phyloP scores from a whole-genome alignment of 2,888 invertebrate species.

The Molanna angustata region DNA sequence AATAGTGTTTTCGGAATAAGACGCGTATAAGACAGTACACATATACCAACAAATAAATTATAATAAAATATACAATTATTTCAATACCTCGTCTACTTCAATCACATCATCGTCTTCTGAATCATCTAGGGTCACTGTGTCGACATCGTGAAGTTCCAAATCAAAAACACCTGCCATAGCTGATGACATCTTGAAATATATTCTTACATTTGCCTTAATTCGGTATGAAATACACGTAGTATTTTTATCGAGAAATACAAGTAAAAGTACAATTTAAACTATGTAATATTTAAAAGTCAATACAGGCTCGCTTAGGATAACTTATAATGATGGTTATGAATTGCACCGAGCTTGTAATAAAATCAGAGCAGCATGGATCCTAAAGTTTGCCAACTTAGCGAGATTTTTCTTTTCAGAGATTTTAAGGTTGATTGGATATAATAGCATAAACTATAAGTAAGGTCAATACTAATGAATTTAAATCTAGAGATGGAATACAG shows the following conservation, averaged over 20 bases:
- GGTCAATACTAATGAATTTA: too few relatives aligned
- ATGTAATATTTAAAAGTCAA: conserved; percentile 12
- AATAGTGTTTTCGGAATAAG: conserved; percentile 1
- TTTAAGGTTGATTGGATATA: too few relatives aligned
- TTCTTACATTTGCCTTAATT: conserved; percentile 23
- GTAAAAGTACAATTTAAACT: conserved; percentile 9
- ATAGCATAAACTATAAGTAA: too few relatives aligned
- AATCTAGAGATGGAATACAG: too few relatives aligned
- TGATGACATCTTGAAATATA: conserved; percentile 46
- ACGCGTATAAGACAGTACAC: neutral
- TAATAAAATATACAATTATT: neutral
- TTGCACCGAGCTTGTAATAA: conserved; percentile 26
- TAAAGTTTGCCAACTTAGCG: conserved; percentile 22
- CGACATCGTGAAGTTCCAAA: conserved; percentile 79
- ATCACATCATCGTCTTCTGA: conserved; percentile 88
- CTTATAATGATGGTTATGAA: conserved; percentile 20
- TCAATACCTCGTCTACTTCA: conserved; percentile 76
- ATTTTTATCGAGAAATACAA: conserved; percentile 5
- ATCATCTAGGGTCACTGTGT: conserved; percentile 64
- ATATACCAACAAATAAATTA: too few relatives aligned
- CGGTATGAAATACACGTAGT: conserved; percentile 4
- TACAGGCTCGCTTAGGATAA: conserved; percentile 23
- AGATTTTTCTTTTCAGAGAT: too few relatives aligned
- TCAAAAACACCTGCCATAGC: conserved; percentile 89
- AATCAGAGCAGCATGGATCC: conserved; percentile 26